These are phyloP conservation scores for Lasioglossum marginatum DNA, from an alignment of 2,888 invertebrate species.

Conservation along the genomic window DNA sequence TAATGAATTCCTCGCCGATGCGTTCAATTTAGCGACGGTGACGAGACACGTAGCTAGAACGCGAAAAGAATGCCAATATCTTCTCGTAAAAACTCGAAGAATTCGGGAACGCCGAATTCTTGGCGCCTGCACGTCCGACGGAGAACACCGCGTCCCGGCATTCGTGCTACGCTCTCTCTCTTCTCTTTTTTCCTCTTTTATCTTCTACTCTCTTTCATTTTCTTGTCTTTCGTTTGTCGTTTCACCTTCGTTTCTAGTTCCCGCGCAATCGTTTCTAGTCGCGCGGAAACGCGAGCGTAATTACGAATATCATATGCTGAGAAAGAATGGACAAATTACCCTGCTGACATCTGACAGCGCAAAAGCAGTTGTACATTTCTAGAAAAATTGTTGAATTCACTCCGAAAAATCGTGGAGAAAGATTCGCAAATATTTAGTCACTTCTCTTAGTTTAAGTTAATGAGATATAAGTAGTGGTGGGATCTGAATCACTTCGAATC, in stretches of 20 bases:
- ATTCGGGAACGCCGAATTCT: slow-evolving; percentile 65
- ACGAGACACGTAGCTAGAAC: slow-evolving; percentile 48
- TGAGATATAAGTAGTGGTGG: too few species aligned
- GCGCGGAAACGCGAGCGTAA: not conserved
- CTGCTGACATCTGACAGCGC: too few species aligned
- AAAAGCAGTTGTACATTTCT: too few species aligned
- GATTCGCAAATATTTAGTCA: too few species aligned
- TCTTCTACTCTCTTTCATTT: not conserved
- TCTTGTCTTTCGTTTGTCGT: not conserved
- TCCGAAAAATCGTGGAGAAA: too few species aligned
- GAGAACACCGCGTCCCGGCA: slow-evolving; percentile 12
- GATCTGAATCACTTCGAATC: too few species aligned
- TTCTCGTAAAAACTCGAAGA: slow-evolving; percentile 57
- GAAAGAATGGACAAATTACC: not conserved
- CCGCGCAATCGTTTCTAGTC: not conserved
- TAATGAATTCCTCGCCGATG: slow-evolving; percentile 36
- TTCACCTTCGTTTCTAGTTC: not conserved
- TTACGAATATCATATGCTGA: not conserved
- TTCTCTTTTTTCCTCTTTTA: not conserved
- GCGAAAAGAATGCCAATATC: slow-evolving; percentile 59
- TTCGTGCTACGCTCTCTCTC: not conserved
- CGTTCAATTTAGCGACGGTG: slow-evolving; percentile 43
- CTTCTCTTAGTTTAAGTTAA: too few species aligned
- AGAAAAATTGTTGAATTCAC: too few species aligned
- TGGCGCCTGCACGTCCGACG: slow-evolving; percentile 62